phyloP scores from a whole-genome alignment of 2,797 vertebrate species.

The Malurus splendens region DNA sequence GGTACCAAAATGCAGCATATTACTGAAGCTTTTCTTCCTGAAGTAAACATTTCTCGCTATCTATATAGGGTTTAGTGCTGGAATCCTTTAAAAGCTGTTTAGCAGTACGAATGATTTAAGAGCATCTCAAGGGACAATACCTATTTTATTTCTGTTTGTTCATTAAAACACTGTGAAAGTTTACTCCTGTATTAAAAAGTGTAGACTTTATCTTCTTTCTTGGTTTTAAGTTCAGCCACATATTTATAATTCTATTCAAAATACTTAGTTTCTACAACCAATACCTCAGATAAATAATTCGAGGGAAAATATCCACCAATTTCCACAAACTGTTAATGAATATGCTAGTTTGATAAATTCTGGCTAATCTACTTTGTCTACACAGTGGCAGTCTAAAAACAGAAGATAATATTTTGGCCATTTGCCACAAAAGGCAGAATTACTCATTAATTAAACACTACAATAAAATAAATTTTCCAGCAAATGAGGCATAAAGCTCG shows the following conservation, averaged over 20 bases:
- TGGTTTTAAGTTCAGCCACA: not conserved
- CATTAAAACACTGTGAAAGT: conserved; percentile 16
- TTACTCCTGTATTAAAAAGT: not conserved
- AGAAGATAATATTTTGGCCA: conserved; percentile 57
- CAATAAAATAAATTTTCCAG: conserved; percentile 64
- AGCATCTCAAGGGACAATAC: conserved; percentile 18
- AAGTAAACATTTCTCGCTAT: conserved; percentile 28
- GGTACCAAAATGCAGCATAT: not conserved
- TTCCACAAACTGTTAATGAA: conserved; percentile 39
- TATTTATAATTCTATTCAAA: conserved; percentile 29
- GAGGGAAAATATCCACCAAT: conserved; percentile 25
- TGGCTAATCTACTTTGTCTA: conserved; percentile 50
- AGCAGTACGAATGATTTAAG: conserved; percentile 12
- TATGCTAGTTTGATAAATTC: conserved; percentile 38
- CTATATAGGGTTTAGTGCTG: conserved; percentile 6
- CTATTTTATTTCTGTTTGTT: conserved; percentile 29
- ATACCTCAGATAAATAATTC: conserved; percentile 21
- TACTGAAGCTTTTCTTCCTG: conserved; percentile 1
- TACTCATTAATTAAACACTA: conserved; percentile 64
- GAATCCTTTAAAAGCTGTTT: conserved; percentile 45
- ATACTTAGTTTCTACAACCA: conserved; percentile 7
- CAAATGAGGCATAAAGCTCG: conserved; percentile 61
- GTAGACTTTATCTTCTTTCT: not conserved
- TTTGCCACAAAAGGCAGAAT: conserved; percentile 59
- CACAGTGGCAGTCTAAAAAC: conserved; percentile 23